phyloP scores from a whole-genome alignment of 2,113 vertebrate genomes.

The Dromas ardeola region DNA sequence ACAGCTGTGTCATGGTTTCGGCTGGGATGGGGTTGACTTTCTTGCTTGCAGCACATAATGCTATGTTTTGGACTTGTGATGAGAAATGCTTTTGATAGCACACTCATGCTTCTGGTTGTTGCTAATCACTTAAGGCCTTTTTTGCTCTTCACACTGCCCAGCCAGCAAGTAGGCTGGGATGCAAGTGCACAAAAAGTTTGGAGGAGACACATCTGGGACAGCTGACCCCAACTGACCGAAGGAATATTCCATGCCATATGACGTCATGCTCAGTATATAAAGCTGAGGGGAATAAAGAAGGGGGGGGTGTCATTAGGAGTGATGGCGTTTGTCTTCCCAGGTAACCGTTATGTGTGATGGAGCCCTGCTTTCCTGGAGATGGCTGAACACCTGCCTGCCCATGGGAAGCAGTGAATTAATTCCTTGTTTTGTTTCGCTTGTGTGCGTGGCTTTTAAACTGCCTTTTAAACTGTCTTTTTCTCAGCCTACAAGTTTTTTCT shows the following conservation, averaged over 20 bases:
- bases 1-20: neutral
- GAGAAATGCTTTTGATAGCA: neutral
- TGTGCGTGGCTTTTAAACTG: neutral
- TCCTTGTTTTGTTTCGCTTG: neutral
- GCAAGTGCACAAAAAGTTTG: neutral
- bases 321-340: neutral
- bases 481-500: neutral
- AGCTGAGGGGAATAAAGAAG: neutral
- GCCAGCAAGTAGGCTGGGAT: neutral
- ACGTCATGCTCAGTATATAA: neutral
- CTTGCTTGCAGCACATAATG: neutral
- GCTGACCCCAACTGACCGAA: neutral
- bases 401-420: neutral
- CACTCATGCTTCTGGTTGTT: neutral
- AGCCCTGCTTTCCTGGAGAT: neutral
- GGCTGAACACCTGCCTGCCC: neutral
- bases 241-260: neutral
- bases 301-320: neutral
- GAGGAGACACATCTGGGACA: neutral
- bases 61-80: neutral
- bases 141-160: neutral
- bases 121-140: neutral
- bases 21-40: neutral
- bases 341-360: neutral
- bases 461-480: neutral